Percentiles rank a stretch among this genome's conserved stretches.
Conservation (phyloP, 2,113 vertebrate species). For the Lucifuga dentata region DNA sequence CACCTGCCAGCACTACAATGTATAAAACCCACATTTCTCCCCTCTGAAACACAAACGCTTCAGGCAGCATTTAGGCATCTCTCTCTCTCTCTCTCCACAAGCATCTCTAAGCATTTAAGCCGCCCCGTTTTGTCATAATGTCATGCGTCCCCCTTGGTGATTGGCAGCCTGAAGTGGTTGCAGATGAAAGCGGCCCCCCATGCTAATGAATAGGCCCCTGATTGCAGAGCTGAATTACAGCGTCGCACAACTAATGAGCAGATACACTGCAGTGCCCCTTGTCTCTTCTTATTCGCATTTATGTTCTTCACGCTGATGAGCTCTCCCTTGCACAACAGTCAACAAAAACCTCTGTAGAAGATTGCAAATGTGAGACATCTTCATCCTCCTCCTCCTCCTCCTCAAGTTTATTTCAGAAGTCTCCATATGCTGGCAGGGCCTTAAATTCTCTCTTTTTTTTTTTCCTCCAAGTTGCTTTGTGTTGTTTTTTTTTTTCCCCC, state of each 20-base stretch:
- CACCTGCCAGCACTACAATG: constrained; percentile 80
- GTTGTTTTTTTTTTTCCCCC: not conserved
- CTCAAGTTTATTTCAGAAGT: constrained; percentile 57
- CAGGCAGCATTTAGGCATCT: constrained; percentile 75
- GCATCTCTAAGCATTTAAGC: constrained; percentile 83
- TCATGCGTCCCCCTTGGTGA: constrained; percentile 86
- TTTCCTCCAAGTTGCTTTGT: not conserved
- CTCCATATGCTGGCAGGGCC: constrained; percentile 45
- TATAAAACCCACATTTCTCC: constrained; percentile 73
- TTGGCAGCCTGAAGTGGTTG: constrained; percentile 97
- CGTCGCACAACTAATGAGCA: constrained; percentile 94
- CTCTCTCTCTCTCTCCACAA: constrained; percentile 73
- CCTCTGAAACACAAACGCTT: constrained; percentile 64
- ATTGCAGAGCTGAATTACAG: constrained; percentile 99
- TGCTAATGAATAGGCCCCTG: constrained; percentile 99
- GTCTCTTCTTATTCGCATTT: constrained; percentile 96
- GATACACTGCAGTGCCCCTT: constrained; percentile 90
- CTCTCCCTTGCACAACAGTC: constrained; percentile 87
- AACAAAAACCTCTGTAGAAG: constrained; percentile 89
- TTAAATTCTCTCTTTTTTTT: constrained; percentile 20
- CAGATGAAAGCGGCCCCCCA: constrained; percentile 97
- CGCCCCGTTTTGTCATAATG: constrained; percentile 83
- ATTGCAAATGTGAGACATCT: constrained; percentile 68
- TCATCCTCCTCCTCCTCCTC: constrained; percentile 60
- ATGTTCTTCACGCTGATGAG: constrained; percentile 95